These are phyloP conservation scores for Calliopsis andreniformis DNA, from an alignment of 1,140 invertebrate species.

Conservation along the genomic window DNA sequence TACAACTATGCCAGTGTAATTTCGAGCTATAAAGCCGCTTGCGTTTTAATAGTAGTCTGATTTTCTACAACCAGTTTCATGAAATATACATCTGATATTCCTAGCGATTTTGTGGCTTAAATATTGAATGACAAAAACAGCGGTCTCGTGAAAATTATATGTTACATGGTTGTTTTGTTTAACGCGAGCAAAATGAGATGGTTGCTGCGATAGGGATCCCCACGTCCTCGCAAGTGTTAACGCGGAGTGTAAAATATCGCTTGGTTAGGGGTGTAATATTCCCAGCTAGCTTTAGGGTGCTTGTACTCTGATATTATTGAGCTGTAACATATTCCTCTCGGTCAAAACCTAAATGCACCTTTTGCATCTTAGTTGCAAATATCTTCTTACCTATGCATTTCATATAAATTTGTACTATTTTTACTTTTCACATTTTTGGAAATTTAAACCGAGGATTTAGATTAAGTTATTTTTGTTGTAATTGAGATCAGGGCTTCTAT, in stretches of 20 bases:
- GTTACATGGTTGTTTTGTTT: background rate
- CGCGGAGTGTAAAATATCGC: conserved; percentile 7
- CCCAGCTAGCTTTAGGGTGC: background rate
- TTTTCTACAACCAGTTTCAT: background rate
- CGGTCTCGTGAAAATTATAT: conserved; percentile 19
- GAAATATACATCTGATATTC: conserved; percentile 29
- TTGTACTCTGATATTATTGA: background rate
- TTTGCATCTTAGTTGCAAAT: no score
- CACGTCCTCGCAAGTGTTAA: background rate
- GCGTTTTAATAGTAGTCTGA: background rate
- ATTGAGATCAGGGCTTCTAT: no score
- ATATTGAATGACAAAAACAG: conserved; percentile 26
- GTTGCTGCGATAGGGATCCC: background rate
- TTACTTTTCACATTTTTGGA: no score
- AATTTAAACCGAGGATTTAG: no score
- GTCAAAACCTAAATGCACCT: no score
- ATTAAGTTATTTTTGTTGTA: no score
- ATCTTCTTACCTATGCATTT: no score
- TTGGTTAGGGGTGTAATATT: background rate
- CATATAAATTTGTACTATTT: no score
- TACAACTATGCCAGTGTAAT: no score
- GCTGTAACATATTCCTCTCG: no score
- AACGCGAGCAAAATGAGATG: conserved; percentile 12
- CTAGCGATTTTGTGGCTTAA: conserved; percentile 30
- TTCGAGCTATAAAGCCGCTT: background rate